Conservation (phyloP, 2,113 vertebrate species). For the Xiphias gladius region DNA sequence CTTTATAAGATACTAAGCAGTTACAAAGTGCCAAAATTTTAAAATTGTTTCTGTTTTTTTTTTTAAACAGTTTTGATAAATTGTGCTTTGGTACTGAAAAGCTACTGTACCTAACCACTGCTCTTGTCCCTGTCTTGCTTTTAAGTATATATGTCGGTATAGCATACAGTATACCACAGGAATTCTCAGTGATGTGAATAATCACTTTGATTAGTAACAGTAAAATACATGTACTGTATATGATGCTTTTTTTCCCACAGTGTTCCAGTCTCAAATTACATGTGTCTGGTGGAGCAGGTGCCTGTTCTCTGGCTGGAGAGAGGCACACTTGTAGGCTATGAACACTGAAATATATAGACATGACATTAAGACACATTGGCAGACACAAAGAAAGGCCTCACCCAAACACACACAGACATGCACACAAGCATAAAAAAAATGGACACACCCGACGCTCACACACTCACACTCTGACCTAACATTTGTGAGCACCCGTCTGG, state of each 20-base stretch:
- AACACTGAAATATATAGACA: constrained; percentile 61
- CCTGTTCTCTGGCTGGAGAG: constrained; percentile 37
- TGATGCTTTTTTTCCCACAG: constrained; percentile 34
- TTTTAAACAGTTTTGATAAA: not conserved
- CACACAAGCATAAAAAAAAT: not conserved
- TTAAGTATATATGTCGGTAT: not conserved
- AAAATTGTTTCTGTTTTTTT: not conserved
- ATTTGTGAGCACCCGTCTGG: constrained; percentile 56
- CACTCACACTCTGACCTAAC: constrained; percentile 48
- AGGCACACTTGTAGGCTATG: constrained; percentile 49
- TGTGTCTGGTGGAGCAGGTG: constrained; percentile 53
- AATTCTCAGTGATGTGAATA: constrained; percentile 31
- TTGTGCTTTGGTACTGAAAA: constrained; percentile 34
- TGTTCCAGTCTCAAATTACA: constrained; percentile 46
- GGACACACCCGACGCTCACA: constrained; percentile 14
- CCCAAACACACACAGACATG: constrained; percentile 21
- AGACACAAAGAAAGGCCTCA: constrained; percentile 27
- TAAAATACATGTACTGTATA: not conserved
- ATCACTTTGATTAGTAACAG: constrained; percentile 36
- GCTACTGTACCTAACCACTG: not conserved
- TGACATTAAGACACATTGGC: constrained; percentile 57
- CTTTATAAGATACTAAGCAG: constrained; percentile 5
- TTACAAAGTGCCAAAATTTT: constrained; percentile 35
- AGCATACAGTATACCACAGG: constrained; percentile 42
- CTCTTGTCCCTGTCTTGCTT: constrained; percentile 6